phyloP scores from a whole-genome alignment of 1,140 invertebrate genomes.

The Acromyrmex heyeri region DNA sequence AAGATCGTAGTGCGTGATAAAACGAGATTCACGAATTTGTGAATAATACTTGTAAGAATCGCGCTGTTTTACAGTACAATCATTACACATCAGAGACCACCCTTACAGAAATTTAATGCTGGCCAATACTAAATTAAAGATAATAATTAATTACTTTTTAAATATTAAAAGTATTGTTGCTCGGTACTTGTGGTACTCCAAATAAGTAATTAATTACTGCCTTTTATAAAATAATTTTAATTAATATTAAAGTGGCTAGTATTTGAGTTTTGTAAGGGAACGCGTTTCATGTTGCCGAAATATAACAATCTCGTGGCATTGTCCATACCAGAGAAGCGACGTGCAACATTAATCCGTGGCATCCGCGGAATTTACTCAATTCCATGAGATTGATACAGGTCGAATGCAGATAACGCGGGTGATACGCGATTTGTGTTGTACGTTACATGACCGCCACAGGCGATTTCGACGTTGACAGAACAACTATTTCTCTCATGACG shows the following conservation, averaged over 20 bases:
- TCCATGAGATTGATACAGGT: not conserved
- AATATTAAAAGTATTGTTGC: too few relatives aligned
- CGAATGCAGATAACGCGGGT: constrained; percentile 6
- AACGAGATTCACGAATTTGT: not conserved
- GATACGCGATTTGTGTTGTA: constrained; percentile 30
- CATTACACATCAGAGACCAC: not conserved
- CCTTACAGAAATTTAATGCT: too few relatives aligned
- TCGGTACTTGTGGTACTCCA: too few relatives aligned
- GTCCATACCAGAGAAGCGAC: not conserved
- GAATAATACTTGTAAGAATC: not conserved
- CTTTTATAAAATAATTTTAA: too few relatives aligned
- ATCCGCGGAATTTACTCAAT: not conserved
- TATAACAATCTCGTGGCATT: not conserved
- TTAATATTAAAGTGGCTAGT: too few relatives aligned
- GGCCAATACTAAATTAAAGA: too few relatives aligned
- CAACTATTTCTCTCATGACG: constrained; percentile 31
- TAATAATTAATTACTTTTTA: too few relatives aligned
- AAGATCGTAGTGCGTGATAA: not conserved
- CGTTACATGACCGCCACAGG: constrained; percentile 26
- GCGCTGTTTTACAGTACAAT: not conserved
- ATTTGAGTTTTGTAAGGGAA: too few relatives aligned
- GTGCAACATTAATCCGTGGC: not conserved
- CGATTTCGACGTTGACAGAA: constrained; percentile 49
- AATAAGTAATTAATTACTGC: too few relatives aligned
- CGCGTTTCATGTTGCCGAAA: not conserved